phyloP scores from a whole-genome alignment of 2,888 invertebrate species.

The Anodontia alba region DNA sequence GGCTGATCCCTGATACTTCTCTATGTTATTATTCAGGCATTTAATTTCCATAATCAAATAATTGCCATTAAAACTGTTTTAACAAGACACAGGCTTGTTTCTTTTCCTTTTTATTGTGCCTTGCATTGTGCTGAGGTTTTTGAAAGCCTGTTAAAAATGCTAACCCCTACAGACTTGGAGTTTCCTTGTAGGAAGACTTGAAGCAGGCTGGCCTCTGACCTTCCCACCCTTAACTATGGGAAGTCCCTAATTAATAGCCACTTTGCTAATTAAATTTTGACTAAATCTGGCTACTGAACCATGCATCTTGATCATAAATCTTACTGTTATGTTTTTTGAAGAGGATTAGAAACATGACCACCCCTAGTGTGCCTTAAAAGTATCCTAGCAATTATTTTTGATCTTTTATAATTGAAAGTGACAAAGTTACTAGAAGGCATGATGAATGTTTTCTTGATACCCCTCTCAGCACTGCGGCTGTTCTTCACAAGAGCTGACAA shows the following conservation, averaged over 20 bases:
- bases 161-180: too few species aligned
- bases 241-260: not conserved
- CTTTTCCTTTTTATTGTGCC: too few species aligned
- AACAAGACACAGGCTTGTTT: too few species aligned
- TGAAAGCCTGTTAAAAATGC: too few species aligned
- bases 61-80: too few species aligned
- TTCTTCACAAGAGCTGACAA: not conserved
- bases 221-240: not conserved
- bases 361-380: not conserved
- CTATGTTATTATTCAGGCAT: too few species aligned
- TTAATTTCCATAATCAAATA: too few species aligned
- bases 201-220: not conserved
- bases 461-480: not conserved
- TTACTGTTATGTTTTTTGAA: not conserved
- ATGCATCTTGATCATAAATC: not conserved
- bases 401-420: slow-evolving; percentile 8
- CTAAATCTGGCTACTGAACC: not conserved
- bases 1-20: too few species aligned
- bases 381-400: not conserved
- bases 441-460: not conserved
- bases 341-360: not conserved
- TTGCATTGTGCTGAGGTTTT: too few species aligned
- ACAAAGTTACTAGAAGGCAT: not conserved
- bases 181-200: not conserved
- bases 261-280: slow-evolving; percentile 6